Percentiles rank a stretch among this genome's conserved stretches.
Conservation (phyloP, 2,113 vertebrate genomes). For the Heterochromis multidens region DNA sequence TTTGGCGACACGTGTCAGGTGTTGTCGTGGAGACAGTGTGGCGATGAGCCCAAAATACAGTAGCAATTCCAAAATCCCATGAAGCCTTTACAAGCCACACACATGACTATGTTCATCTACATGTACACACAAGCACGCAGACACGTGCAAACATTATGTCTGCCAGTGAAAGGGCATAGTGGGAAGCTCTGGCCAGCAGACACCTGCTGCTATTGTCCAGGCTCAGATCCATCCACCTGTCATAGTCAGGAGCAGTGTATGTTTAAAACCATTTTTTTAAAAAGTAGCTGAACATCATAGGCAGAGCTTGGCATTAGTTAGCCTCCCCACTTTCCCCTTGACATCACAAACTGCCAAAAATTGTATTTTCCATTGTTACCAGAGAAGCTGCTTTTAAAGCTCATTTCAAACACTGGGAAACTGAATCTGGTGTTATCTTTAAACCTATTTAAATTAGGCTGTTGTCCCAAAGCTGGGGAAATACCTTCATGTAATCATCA, state of each 20-base stretch:
- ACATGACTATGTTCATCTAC: background rate
- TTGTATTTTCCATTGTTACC: background rate
- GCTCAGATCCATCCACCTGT: background rate
- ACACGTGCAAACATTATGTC: background rate
- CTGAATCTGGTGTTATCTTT: background rate
- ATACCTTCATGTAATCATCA: background rate
- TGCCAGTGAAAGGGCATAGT: background rate
- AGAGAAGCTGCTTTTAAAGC: background rate
- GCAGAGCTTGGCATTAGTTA: background rate
- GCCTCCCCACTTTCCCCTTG: background rate
- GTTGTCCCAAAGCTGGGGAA: background rate
- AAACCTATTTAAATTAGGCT: background rate
- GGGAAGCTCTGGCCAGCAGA: background rate
- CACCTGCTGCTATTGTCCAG: conserved; percentile 10
- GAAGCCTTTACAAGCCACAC: background rate
- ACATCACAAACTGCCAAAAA: background rate
- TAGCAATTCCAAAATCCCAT: background rate
- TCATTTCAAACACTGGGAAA: background rate
- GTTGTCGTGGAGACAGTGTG: background rate
- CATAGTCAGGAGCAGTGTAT: background rate
- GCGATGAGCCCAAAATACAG: background rate
- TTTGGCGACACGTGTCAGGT: background rate
- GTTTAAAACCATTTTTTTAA: too few relatives aligned
- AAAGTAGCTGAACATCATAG: background rate
- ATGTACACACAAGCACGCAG: background rate